Conservation (phyloP, 92 coral and sea anemone genomes). For the Phenganax stokvisi region DNA sequence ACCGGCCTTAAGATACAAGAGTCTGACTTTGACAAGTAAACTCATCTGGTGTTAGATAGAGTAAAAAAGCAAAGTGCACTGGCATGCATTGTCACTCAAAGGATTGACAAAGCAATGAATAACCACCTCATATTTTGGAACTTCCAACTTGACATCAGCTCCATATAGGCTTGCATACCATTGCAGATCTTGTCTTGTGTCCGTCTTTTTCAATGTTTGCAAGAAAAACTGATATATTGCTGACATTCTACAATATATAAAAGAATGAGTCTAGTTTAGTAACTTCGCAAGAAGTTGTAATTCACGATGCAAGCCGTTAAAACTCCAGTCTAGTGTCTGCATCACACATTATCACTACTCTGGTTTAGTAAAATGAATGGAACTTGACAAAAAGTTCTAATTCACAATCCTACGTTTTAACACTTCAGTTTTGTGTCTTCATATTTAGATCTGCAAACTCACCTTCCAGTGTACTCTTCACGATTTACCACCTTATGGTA, state of each 20-base stretch:
- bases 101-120: not conserved
- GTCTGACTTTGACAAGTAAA: too few species aligned
- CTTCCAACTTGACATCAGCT: not conserved
- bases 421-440: not conserved
- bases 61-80: not conserved
- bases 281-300: not conserved
- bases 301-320: not conserved
- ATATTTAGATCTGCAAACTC: not conserved
- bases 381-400: too few species aligned
- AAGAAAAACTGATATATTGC: conserved; percentile 18
- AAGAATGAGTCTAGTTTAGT: not conserved
- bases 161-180: conserved; percentile 19
- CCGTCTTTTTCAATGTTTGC: conserved; percentile 30
- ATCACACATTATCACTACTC: too few species aligned
- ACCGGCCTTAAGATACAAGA: too few species aligned
- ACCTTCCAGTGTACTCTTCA: conserved; percentile 18
- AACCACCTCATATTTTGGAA: conserved; percentile 25
- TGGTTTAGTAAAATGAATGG: too few species aligned
- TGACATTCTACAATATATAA: conserved; percentile 9
- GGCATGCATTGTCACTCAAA: not conserved
- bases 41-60: too few species aligned
- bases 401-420: too few species aligned
- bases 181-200: conserved; percentile 21
- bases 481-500: conserved; percentile 48
- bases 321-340: not conserved